These are phyloP conservation scores for Hyalella azteca DNA, from an alignment of 2,888 invertebrate species.

Conservation along the genomic window DNA sequence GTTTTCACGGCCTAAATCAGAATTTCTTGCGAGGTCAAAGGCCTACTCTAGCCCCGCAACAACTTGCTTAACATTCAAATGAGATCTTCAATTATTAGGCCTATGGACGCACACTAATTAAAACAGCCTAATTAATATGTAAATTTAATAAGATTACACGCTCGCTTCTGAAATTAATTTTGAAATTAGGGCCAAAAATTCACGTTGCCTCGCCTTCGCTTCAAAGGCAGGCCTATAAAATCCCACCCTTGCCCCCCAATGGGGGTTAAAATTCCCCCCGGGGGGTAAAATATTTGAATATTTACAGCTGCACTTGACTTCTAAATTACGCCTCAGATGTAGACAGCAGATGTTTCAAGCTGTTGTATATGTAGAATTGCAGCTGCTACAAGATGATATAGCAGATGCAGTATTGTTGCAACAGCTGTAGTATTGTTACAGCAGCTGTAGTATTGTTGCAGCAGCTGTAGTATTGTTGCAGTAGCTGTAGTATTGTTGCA, in stretches of 20 bases:
- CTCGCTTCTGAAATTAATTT: slow-evolving; percentile 60
- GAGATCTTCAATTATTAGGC: slow-evolving; percentile 92
- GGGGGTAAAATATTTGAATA: not conserved
- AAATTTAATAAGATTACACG: slow-evolving; percentile 96
- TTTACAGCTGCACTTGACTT: not conserved
- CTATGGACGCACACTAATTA: slow-evolving; percentile 85
- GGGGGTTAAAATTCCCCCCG: not conserved
- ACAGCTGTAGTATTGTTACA: too few species aligned
- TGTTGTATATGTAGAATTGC: not conserved
- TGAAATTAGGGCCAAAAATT: slow-evolving; percentile 59
- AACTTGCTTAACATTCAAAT: slow-evolving; percentile 91
- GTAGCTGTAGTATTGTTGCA: not conserved
- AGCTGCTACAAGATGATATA: not conserved
- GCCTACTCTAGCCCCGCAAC: too few species aligned
- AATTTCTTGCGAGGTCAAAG: too few species aligned
- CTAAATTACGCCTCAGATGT: not conserved
- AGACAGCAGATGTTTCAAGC: not conserved
- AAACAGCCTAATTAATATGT: slow-evolving; percentile 98
- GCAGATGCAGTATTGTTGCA: not conserved
- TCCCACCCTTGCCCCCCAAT: not conserved
- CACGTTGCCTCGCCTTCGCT: slow-evolving; percentile 38
- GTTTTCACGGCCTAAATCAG: too few species aligned
- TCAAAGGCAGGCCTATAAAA: slow-evolving; percentile 10
- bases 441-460: not conserved
- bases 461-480: not conserved